Evolutionary conservation across 2,797 vertebrate species (phyloP).

Genomic region (Masticophis lateralis): DNA sequence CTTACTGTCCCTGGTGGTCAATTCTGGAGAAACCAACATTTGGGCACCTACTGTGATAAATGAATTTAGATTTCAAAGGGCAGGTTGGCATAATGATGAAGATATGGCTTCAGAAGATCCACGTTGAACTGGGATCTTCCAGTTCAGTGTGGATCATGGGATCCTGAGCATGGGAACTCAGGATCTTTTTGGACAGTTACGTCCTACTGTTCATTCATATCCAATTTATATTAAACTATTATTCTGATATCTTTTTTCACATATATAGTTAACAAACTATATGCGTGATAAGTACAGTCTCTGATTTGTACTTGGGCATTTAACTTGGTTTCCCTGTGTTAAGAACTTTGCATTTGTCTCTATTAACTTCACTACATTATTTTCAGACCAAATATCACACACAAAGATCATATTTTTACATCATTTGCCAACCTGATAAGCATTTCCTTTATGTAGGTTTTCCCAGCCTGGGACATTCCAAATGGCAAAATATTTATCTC

Average conservation of each 20-base stretch:
- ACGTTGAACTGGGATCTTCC: not conserved
- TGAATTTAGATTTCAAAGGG: not conserved
- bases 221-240: not conserved
- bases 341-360: not conserved
- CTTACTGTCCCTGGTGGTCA: not conserved
- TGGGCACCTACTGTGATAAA: not conserved
- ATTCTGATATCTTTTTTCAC: not conserved
- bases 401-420: not conserved
- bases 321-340: not conserved
- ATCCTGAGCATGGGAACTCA: not conserved
- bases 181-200: not conserved
- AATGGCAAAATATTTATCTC: not conserved
- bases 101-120: not conserved
- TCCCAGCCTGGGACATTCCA: not conserved
- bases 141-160: too few relatives aligned
- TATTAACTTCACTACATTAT: not conserved
- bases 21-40: not conserved
- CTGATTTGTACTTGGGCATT: not conserved
- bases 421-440: not conserved
- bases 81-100: not conserved
- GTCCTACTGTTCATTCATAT: not conserved
- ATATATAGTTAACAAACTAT: not conserved
- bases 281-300: not conserved
- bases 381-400: not conserved
- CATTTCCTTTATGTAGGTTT: not conserved